Evolutionary conservation across 2,888 invertebrate species (phyloP).

Genomic region (Acrobasis suavella): DNA sequence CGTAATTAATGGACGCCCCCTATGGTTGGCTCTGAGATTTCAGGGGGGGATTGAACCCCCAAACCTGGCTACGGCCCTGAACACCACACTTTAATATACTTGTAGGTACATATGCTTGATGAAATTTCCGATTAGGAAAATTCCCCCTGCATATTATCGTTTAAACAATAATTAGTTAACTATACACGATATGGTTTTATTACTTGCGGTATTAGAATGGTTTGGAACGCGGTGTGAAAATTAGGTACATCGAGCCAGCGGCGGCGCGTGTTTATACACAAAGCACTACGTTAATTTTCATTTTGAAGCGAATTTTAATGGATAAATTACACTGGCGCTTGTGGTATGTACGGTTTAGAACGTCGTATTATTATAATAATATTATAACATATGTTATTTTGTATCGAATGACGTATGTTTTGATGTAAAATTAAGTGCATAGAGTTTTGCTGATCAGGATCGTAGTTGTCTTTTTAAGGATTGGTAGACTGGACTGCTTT

Average conservation of each 20-base stretch:
- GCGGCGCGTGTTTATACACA: slow-evolving; percentile 20
- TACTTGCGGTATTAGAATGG: slow-evolving; percentile 18
- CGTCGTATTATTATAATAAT: not conserved
- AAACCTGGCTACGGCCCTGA: too few species aligned
- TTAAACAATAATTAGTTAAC: slow-evolving; percentile 19
- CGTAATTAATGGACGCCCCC: too few species aligned
- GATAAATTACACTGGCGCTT: slow-evolving; percentile 22
- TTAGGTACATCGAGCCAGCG: slow-evolving; percentile 14
- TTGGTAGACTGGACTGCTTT: too few species aligned
- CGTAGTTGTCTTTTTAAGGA: too few species aligned
- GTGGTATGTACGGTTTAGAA: not conserved
- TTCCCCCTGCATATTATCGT: slow-evolving; percentile 11
- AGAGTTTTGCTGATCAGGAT: too few species aligned
- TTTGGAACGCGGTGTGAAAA: slow-evolving; percentile 20
- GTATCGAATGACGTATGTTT: not conserved
- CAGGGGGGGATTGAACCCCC: too few species aligned
- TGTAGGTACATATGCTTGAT: not conserved
- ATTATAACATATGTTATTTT: slow-evolving; percentile 8
- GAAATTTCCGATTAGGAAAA: slow-evolving; percentile 14
- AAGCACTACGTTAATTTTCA: slow-evolving; percentile 22
- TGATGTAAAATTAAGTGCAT: not conserved
- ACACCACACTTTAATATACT: not conserved
- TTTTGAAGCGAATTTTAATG: slow-evolving; percentile 21
- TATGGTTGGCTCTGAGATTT: too few species aligned
- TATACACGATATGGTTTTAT: slow-evolving; percentile 18